A percentile compares a stretch with the other conserved stretches of the same genome.
These are phyloP conservation scores for Mesocricetus auratus DNA, from an alignment of 2,113 vertebrate species.

Conservation along the genomic window DNA sequence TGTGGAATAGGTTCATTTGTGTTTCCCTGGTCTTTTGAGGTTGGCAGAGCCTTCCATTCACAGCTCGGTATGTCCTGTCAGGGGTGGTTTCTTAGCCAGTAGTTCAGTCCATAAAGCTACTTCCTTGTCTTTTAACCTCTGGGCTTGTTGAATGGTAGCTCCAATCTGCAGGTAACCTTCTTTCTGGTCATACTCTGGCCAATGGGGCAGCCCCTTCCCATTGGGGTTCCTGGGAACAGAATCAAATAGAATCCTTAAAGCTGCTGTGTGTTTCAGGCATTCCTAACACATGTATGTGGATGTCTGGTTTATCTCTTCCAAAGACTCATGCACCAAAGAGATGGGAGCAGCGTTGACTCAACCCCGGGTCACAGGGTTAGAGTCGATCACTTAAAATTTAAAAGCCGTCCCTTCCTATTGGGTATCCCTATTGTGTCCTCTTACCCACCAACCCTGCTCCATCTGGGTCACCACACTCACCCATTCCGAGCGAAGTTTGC, in stretches of 20 bases:
- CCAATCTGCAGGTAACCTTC: background rate
- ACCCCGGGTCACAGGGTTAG: background rate
- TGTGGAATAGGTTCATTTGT: fast-evolving
- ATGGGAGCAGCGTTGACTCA: too few species aligned
- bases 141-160: background rate
- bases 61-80: conserved; percentile 16
- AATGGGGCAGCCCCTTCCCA: background rate
- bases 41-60: background rate
- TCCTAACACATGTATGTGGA: background rate
- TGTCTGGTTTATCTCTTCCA: background rate
- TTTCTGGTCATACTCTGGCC: background rate
- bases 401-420: background rate
- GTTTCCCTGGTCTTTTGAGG: fast-evolving
- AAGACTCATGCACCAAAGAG: background rate
- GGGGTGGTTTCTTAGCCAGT: background rate
- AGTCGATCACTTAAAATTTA: background rate
- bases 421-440: too few species aligned
- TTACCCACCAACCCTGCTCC: background rate
- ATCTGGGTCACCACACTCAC: background rate
- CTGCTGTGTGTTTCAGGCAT: fast-evolving
- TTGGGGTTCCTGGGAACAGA: background rate
- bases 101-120: background rate
- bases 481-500: background rate
- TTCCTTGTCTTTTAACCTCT: background rate
- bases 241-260: background rate